Evolutionary conservation across 2,113 vertebrate species (phyloP).

Genomic region (Cairina moschata): DNA sequence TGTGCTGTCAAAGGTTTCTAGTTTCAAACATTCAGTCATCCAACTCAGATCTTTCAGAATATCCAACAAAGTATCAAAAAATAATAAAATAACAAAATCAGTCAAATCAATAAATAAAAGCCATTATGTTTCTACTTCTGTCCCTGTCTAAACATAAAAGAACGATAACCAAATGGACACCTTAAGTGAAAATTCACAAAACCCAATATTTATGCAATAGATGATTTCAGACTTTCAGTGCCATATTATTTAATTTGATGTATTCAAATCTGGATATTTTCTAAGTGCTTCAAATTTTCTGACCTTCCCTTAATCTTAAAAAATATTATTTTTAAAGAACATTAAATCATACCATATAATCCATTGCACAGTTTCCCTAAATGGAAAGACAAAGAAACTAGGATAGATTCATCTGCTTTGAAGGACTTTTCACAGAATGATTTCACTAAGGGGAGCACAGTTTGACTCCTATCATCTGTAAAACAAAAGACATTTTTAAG

Average conservation of each 20-base stretch:
- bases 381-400: constrained; percentile 90
- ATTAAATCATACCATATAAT: constrained; percentile 84
- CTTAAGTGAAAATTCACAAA: neutral
- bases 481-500: constrained; percentile 56
- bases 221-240: neutral
- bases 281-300: neutral
- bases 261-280: neutral
- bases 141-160: neutral
- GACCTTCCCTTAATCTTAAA: neutral
- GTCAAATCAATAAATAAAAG: neutral
- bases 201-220: neutral
- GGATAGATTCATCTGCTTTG: constrained; percentile 88
- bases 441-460: constrained; percentile 89
- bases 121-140: neutral
- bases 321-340: neutral
- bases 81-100: neutral
- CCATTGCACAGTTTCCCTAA: constrained; percentile 93
- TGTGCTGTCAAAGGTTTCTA: neutral
- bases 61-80: neutral
- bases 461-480: constrained; percentile 87
- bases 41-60: neutral
- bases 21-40: neutral
- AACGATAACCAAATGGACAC: neutral
- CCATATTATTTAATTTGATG: neutral
- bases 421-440: constrained; percentile 91